A percentile compares a stretch with the other conserved stretches of the same genome.
Conservation (phyloP, 2,113 vertebrate genomes). For the Phoenicopterus ruber region DNA sequence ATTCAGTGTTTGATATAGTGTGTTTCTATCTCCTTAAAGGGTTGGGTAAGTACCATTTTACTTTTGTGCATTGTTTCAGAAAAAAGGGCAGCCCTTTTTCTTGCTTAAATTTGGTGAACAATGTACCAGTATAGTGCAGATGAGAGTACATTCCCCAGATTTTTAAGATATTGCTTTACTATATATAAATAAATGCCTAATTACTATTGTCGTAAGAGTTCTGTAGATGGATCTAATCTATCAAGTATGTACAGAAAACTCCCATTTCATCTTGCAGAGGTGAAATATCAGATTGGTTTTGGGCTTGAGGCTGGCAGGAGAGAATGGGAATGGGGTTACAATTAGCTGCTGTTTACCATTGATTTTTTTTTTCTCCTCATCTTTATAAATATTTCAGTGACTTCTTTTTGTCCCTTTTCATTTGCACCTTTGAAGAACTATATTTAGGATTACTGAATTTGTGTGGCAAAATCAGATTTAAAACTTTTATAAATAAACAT, state of each 20-base stretch:
- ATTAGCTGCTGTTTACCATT: not conserved
- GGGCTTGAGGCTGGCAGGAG: not conserved
- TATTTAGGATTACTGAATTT: not conserved
- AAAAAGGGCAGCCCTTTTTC: not conserved
- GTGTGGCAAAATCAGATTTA: not conserved
- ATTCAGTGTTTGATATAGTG: not conserved
- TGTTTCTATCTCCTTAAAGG: not conserved
- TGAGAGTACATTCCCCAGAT: not conserved
- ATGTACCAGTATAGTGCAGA: not conserved
- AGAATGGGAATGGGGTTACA: not conserved
- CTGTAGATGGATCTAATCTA: not conserved
- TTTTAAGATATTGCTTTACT: not conserved
- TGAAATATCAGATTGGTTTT: not conserved
- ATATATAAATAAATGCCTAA: not conserved
- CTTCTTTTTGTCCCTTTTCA: constrained; percentile 16
- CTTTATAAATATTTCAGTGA: constrained; percentile 31
- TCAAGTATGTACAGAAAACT: not conserved
- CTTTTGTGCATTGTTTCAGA: not conserved
- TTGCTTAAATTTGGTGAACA: not conserved
- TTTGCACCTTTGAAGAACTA: constrained; percentile 23
- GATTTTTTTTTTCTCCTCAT: not conserved
- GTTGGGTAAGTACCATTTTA: not conserved
- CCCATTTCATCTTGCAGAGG: not conserved
- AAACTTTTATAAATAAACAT: constrained; percentile 15
- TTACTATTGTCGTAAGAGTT: not conserved